These are phyloP conservation scores for Alcis repandata DNA, from an alignment of 2,888 invertebrate genomes.

Conservation along the genomic window DNA sequence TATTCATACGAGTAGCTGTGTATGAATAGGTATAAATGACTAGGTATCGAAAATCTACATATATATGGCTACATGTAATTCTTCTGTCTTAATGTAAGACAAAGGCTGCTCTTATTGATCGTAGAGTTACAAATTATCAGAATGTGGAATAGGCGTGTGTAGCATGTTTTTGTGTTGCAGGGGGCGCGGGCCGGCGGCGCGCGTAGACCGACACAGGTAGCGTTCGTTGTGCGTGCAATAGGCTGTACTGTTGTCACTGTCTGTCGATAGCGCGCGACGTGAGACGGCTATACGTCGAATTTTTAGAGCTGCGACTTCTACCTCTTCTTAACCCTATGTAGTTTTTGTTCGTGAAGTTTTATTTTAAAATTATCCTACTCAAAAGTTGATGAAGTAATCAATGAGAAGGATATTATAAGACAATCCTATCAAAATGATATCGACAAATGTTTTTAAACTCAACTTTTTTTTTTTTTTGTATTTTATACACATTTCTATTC, in stretches of 20 bases:
- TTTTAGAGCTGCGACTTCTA: conserved; percentile 46
- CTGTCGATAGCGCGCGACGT: conserved; percentile 83
- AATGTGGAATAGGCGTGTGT: conserved; percentile 78
- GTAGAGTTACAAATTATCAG: conserved; percentile 38
- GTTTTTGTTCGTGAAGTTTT: conserved; percentile 11
- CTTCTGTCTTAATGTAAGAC: too few species aligned
- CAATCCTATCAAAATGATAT: background rate
- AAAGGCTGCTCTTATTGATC: background rate
- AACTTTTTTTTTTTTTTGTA: background rate
- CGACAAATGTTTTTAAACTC: background rate
- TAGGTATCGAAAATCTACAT: too few species aligned
- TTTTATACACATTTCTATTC: background rate
- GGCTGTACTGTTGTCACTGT: conserved; percentile 86
- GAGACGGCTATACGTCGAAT: conserved; percentile 79
- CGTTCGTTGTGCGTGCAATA: conserved; percentile 87
- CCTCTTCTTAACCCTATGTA: conserved; percentile 41
- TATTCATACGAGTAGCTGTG: too few species aligned
- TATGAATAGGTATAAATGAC: too few species aligned
- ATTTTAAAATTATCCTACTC: background rate
- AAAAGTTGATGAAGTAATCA: background rate
- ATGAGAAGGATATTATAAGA: background rate
- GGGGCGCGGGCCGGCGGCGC: conserved; percentile 81
- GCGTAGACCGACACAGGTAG: conserved; percentile 84
- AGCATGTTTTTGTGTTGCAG: conserved; percentile 86
- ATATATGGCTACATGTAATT: too few species aligned